These are phyloP conservation scores for Elaphurus davidianus DNA, from an alignment of 2,113 vertebrate species.

Conservation along the genomic window DNA sequence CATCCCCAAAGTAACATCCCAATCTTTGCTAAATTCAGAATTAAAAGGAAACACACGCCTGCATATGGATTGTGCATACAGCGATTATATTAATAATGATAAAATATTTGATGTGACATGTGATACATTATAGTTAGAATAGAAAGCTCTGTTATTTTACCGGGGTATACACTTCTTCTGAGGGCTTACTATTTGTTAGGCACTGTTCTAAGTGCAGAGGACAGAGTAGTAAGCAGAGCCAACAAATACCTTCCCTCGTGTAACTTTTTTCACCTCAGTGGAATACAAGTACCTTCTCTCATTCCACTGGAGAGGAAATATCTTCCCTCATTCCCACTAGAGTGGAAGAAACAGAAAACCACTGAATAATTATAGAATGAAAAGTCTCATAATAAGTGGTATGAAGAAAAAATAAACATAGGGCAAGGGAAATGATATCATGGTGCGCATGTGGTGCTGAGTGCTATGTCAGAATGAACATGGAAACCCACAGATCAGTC, in stretches of 20 bases:
- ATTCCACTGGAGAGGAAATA: not conserved
- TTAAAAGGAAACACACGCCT: not conserved
- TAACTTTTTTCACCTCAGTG: not conserved
- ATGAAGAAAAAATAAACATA: not conserved
- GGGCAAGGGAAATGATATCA: not conserved
- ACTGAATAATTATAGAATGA: not conserved
- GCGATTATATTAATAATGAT: not conserved
- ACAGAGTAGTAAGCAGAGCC: not conserved
- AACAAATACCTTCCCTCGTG: not conserved
- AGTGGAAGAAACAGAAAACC: not conserved
- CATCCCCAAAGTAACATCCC: not conserved
- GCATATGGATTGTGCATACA: not conserved
- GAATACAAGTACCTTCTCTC: not conserved
- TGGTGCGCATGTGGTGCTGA: not conserved
- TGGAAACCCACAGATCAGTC: not conserved
- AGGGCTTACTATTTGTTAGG: not conserved
- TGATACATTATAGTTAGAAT: not conserved
- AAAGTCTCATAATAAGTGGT: not conserved
- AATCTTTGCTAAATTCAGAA: conserved; percentile 17
- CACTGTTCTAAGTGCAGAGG: not conserved
- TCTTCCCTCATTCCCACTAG: not conserved
- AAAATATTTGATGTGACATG: not conserved
- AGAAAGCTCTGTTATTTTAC: conserved; percentile 6
- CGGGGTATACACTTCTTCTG: not conserved
- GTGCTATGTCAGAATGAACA: not conserved